Conservation (phyloP, 2,113 vertebrate species). For the Oceanites oceanicus region DNA sequence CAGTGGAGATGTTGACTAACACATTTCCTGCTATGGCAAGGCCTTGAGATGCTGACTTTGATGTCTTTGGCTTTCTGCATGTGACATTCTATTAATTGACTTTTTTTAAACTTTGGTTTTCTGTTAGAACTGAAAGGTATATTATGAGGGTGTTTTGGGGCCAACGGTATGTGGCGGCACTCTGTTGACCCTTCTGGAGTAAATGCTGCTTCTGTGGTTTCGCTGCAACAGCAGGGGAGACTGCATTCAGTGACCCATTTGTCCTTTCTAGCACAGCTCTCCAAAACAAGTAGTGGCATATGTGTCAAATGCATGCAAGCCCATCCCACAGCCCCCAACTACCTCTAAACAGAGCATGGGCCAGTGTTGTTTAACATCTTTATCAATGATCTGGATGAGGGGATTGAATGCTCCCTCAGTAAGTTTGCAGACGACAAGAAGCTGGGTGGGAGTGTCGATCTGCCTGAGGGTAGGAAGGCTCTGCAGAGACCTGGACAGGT, state of each 20-base stretch:
- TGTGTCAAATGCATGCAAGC: background rate
- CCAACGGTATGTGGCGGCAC: background rate
- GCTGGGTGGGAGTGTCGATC: too few relatives aligned
- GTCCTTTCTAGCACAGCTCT: background rate
- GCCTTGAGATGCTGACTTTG: background rate
- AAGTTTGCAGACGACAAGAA: too few relatives aligned
- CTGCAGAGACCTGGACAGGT: too few relatives aligned
- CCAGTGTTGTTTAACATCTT: too few relatives aligned
- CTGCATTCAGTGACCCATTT: background rate
- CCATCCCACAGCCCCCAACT: background rate
- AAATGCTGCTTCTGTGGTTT: background rate
- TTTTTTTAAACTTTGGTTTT: background rate
- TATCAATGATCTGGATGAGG: too few relatives aligned
- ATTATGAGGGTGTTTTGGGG: background rate
- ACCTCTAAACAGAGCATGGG: background rate
- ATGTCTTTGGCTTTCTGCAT: background rate
- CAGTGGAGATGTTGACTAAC: background rate
- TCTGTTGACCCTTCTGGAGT: background rate
- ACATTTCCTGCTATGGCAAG: background rate
- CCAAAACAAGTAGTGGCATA: background rate
- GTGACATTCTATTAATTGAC: background rate
- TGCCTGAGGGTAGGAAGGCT: too few relatives aligned
- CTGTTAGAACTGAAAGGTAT: background rate
- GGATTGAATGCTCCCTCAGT: too few relatives aligned
- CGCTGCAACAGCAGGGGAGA: background rate